These are phyloP conservation scores for Eulemur rubriventer DNA, from an alignment of 2,797 vertebrate species.

Conservation along the genomic window DNA sequence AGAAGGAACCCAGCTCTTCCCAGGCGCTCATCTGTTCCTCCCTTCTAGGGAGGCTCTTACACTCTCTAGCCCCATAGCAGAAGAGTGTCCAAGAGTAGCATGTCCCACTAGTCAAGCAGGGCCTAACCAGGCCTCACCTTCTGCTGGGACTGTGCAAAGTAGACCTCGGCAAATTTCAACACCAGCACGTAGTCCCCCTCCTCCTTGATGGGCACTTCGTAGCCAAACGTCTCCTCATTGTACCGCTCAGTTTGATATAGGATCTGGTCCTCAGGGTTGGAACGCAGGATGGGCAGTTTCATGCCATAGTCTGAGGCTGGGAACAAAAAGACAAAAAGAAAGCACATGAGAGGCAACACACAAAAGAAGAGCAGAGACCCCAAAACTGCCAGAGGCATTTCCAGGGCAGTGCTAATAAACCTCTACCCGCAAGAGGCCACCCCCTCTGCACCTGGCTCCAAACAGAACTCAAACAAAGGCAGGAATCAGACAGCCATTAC, in stretches of 20 bases:
- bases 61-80: background rate
- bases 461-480: constrained; percentile 36
- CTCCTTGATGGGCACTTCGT: constrained; percentile 96
- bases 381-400: background rate
- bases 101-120: background rate
- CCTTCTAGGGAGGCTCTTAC: background rate
- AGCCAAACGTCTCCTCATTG: constrained; percentile 98
- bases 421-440: background rate
- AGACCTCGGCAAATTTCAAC: constrained; percentile 98
- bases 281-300: constrained; percentile 96
- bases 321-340: constrained; percentile 35
- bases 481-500: background rate
- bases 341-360: constrained; percentile 55
- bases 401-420: constrained; percentile 1
- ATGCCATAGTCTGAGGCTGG: constrained; percentile 98
- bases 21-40: background rate
- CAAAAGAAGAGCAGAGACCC: background rate
- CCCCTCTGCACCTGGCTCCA: constrained; percentile 1
- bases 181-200: constrained; percentile 98
- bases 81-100: background rate
- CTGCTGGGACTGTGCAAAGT: constrained; percentile 99
- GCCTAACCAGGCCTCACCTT: constrained; percentile 88
- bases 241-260: constrained; percentile 99
- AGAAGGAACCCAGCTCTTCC: background rate
- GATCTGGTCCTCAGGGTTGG: constrained; percentile 96